phyloP scores from a whole-genome alignment of 2,888 invertebrate genomes.

The Lithophane ornitopus region DNA sequence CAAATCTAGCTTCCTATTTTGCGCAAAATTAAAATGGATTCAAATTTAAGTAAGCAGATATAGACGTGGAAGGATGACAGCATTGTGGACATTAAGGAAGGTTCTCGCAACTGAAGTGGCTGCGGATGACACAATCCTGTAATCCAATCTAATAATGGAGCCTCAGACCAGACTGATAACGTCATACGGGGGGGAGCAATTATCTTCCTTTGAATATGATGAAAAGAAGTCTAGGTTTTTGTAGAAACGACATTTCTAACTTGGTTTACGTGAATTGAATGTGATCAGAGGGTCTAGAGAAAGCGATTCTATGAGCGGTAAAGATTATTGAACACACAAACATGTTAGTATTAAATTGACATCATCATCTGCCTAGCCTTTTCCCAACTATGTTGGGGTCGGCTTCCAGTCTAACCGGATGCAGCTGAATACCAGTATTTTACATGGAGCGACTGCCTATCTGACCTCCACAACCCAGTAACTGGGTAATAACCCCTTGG shows the following conservation, averaged over 20 bases:
- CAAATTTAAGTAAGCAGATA: background rate
- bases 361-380: no score
- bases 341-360: background rate
- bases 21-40: background rate
- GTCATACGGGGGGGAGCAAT: slow-evolving; percentile 18
- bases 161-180: slow-evolving; percentile 31
- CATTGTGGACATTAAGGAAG: slow-evolving; percentile 32
- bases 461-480: no score
- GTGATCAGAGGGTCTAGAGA: background rate
- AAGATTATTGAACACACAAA: no score
- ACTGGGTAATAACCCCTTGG: no score
- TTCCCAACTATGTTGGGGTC: no score
- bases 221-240: background rate
- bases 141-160: slow-evolving; percentile 60
- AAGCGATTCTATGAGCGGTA: background rate
- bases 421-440: no score
- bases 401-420: no score
- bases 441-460: no score
- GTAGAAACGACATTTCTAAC: background rate
- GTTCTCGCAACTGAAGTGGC: slow-evolving; percentile 28
- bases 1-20: background rate
- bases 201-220: slow-evolving; percentile 16
- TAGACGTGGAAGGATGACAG: background rate
- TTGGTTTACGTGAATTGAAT: background rate
- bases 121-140: slow-evolving; percentile 57